These are phyloP conservation scores for Poeciliopsis paucimaculata DNA, from an alignment of 2,797 vertebrate species.

Conservation along the genomic window DNA sequence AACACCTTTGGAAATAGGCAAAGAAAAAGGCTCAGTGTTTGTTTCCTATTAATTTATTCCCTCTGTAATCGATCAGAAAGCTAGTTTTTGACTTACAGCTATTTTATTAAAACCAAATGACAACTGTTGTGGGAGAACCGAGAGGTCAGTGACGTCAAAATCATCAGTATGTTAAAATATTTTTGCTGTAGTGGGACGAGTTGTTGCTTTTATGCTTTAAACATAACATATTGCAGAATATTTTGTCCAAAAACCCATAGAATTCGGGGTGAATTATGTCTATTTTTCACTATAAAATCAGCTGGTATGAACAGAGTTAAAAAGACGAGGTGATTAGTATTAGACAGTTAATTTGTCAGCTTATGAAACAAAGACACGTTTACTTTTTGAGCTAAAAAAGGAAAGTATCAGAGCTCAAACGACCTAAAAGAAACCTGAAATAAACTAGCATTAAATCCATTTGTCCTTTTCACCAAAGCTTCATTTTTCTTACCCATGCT, in stretches of 20 bases:
- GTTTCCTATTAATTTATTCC: not conserved
- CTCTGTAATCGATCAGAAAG: not conserved
- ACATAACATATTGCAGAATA: not conserved
- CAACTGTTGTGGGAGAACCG: not conserved
- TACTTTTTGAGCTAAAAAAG: not conserved
- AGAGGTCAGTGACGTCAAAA: not conserved
- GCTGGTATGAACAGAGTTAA: not conserved
- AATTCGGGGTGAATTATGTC: not conserved
- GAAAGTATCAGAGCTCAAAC: not conserved
- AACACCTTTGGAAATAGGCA: not conserved
- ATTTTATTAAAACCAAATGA: too few species aligned
- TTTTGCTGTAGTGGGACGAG: too few species aligned
- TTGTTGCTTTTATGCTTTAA: not conserved
- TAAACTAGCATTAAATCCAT: not conserved
- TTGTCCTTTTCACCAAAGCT: not conserved
- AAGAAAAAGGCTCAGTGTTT: not conserved
- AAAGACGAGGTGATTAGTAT: not conserved
- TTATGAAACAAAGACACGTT: not conserved
- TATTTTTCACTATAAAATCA: not conserved
- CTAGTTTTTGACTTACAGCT: not conserved
- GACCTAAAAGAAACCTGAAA: not conserved
- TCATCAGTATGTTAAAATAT: not conserved
- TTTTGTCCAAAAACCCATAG: not conserved
- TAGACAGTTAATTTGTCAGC: not conserved
- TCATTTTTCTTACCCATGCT: not conserved